phyloP scores from a whole-genome alignment of 1,140 invertebrate species.

The Pseudomyrmex flavicornis region DNA sequence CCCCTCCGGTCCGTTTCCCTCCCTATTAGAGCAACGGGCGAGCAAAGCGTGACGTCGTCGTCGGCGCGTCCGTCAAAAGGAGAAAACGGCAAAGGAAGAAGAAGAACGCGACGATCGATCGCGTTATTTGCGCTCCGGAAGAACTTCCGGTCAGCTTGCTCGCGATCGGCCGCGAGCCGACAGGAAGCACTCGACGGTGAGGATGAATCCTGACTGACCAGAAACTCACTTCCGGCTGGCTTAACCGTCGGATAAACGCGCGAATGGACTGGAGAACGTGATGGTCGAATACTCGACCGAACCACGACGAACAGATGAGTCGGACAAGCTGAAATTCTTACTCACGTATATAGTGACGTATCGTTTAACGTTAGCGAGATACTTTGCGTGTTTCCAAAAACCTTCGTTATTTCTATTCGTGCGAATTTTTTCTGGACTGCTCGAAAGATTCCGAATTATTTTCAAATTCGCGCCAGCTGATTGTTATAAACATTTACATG shows the following conservation, averaged over 20 bases:
- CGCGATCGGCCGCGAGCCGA: slow-evolving; percentile 48
- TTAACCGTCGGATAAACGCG: slow-evolving; percentile 42
- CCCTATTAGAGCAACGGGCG: slow-evolving; percentile 65
- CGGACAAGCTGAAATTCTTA: slow-evolving; percentile 36
- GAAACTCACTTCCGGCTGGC: slow-evolving; percentile 48
- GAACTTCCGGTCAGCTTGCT: slow-evolving; percentile 68
- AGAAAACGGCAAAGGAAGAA: neutral
- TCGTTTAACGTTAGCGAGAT: neutral
- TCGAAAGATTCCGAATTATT: no score
- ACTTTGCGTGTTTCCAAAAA: no score
- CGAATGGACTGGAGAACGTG: slow-evolving; percentile 2
- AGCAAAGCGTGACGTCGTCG: slow-evolving; percentile 65
- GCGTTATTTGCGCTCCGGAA: slow-evolving; percentile 51
- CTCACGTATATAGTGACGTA: neutral
- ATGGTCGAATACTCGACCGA: slow-evolving; percentile 11
- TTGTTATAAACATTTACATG: no score
- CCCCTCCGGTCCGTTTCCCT: neutral
- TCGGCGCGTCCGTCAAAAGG: slow-evolving; percentile 26
- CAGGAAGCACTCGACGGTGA: slow-evolving; percentile 45
- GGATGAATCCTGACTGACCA: slow-evolving; percentile 42
- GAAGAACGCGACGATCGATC: slow-evolving; percentile 49
- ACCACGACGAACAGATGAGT: neutral
- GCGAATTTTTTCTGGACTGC: no score
- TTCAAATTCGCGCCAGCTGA: no score
- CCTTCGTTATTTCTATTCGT: no score